Base-by-base conservation (phyloP, 2,113 vertebrate species). In the Cricetomys ansorgei region DNA sequence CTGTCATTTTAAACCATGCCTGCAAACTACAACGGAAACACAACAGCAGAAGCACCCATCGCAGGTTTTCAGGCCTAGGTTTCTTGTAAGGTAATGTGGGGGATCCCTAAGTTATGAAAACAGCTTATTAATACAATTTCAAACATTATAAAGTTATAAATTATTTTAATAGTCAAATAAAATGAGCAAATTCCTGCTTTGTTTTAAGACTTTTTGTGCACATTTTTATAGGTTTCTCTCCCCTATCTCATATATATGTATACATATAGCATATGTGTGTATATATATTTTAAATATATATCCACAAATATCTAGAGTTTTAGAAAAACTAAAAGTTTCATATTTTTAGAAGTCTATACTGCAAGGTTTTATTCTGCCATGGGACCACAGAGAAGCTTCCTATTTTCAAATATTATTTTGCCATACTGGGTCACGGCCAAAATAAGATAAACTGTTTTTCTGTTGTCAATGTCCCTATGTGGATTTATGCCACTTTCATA, bases 1-100 rank as follows among this genome's bases (percentile, higher is more conserved):
- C 89, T 97, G 40, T 85, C 80, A 97, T 92, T 98, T 98, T 91
- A 98, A 98, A 97, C 95, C 40, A 96, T 48, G 94, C 96, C 97
- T 98, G 97, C 97, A 97, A 98, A 95, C 95, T 89, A 96, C 43
- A 12, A 50, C 91, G 89, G 70, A 97, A 95, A 97, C 94, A 97
- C 97, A 98, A 96, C 2, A 96, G 86, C 40, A 94, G 69, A 89
- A 96, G 87, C 87, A 89, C 55, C 88, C 89, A 87, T 95, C 96
- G 97, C 97, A 95, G 97, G 91, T 95, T 91, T 95, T 94, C 31
- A 97, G 98, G 96, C 70, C 1, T 83, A 23, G 87, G 43, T 94
- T 94, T 62, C 96, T 62, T 94, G 69, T 95, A 92, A 97, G 43
- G 96, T 96, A 93, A 97, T n/a, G 19, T 92, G 96, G 79, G 92